These are phyloP conservation scores for Eugnorisma glareosa DNA, from an alignment of 2,888 invertebrate species.

Conservation along the genomic window DNA sequence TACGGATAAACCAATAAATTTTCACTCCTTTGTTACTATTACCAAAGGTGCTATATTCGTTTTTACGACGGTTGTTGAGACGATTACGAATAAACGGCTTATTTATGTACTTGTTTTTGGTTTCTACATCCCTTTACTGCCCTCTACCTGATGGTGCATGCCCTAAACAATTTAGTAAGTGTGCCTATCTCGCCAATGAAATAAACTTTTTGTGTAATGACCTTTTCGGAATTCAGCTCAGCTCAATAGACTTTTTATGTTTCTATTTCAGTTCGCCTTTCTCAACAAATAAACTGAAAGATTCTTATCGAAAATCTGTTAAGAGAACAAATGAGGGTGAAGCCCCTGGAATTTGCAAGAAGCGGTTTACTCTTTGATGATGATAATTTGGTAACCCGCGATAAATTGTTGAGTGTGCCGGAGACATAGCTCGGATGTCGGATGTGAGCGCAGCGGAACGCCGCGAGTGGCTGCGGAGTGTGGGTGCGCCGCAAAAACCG, in stretches of 20 bases:
- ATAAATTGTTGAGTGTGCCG: conserved; percentile 53
- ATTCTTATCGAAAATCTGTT: conserved; percentile 17
- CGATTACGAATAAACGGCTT: conserved; percentile 57
- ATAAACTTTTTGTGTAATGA: conserved; percentile 23
- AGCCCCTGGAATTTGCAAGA: conserved; percentile 19
- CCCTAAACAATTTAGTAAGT: conserved; percentile 41
- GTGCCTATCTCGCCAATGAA: conserved; percentile 19
- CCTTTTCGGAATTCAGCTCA: background rate
- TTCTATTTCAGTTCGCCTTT: conserved; percentile 9
- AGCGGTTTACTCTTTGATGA: conserved; percentile 37
- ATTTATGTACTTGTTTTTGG: conserved; percentile 59
- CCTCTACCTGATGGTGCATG: conserved; percentile 43
- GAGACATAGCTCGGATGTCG: conserved; percentile 39
- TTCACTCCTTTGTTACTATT: conserved; percentile 53
- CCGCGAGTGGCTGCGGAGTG: conserved; percentile 18
- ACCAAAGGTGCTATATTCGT: conserved; percentile 52
- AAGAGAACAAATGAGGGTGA: conserved; percentile 19
- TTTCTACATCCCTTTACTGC: conserved; percentile 29
- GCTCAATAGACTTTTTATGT: background rate
- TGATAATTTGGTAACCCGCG: conserved; percentile 39
- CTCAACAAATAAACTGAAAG: conserved; percentile 7
- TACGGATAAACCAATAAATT: conserved; percentile 58
- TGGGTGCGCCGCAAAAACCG: conserved; percentile 47
- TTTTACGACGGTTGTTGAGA: conserved; percentile 57
- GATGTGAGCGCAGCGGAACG: conserved; percentile 29